Evolutionary conservation across 1,140 invertebrate species (phyloP), one percentile per base, ranked within the genome.

Genomic region (Nasonia giraulti): DNA sequence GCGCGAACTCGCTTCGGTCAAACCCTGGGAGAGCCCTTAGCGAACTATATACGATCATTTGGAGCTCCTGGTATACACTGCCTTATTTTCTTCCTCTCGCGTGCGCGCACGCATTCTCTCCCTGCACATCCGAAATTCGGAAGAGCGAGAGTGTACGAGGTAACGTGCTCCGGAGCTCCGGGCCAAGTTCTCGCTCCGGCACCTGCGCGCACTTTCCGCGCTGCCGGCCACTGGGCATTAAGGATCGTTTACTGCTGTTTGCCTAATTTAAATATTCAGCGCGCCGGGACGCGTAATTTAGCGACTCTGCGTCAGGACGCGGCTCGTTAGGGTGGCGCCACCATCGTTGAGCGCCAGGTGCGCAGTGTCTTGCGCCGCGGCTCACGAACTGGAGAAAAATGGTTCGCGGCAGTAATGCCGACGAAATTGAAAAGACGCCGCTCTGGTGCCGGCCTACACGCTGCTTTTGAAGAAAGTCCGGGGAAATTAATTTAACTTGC

Each of bases 211-310:
- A 69, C 73, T 40, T 81, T 50, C 27, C 17, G 11, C 44, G 10
- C 37, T 47, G 10, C 80, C 40, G 78, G 74, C 80, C 84, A 82
- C 44, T 78, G 84, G 84, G 82, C 82, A 86, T 86, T 86, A 86
- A 85, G 75, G 82, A 85, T 87, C 86, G 78, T 84, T 87, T 87
- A 86, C 80, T 71, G 75, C 14, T 71, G 69, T 82, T 86, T 83
- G 83, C 75, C 74, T 85, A 79, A 86, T 88, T 86, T 87, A 85
- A 85, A 87, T 86, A 86, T 87, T 86, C 77, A 86, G 74, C 47
- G 55, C 47, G 73, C 47, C 66, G 80, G 75, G 55, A 69, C 66
- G 76, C 79, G 84, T 87, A 82, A 87, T 85, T 86, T 83, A 87
- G 84, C 69, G 81, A 14, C 81, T 80, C 81, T 80, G 80, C 50